A percentile compares a stretch with the other conserved stretches of the same genome.
Evolutionary conservation across 2,797 vertebrate species (phyloP).

Genomic region (Danio kyathit): DNA sequence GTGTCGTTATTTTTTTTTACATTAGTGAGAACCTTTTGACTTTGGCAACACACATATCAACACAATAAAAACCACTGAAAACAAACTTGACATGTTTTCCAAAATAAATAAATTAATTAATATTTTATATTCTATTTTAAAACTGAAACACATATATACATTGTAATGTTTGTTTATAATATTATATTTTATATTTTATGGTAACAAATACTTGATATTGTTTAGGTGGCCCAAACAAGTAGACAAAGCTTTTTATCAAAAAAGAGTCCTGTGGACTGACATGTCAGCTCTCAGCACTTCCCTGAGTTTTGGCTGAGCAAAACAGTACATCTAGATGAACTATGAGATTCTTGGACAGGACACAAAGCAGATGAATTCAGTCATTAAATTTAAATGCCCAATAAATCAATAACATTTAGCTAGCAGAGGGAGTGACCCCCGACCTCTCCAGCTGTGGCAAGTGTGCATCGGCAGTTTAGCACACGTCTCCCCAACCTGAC

Average conservation of each 20-base stretch:
- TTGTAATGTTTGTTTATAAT: too few relatives aligned
- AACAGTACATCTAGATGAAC: constrained; percentile 54
- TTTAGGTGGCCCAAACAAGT: not conserved
- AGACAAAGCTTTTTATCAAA: not conserved
- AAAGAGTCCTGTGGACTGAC: not conserved
- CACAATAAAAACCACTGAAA: too few relatives aligned
- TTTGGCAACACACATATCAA: too few relatives aligned
- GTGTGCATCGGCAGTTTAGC: constrained; percentile 61
- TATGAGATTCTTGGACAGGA: constrained; percentile 63
- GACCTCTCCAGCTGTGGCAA: constrained; percentile 76
- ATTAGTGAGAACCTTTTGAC: too few relatives aligned
- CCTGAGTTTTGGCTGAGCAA: constrained; percentile 16
- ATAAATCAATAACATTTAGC: constrained; percentile 68
- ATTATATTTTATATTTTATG: too few relatives aligned
- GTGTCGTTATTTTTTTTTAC: too few relatives aligned
- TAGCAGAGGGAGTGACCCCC: constrained; percentile 53
- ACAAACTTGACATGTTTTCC: too few relatives aligned
- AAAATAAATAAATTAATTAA: too few relatives aligned
- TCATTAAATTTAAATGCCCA: constrained; percentile 67
- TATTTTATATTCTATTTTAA: too few relatives aligned
- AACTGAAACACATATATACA: too few relatives aligned
- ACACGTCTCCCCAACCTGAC: constrained; percentile 58
- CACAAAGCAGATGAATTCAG: constrained; percentile 69
- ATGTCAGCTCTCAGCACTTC: constrained; percentile 39
- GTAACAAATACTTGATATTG: too few relatives aligned